Evolutionary conservation across 1,140 invertebrate species (phyloP).

Genomic region (Drosophila sulfurigaster): DNA sequence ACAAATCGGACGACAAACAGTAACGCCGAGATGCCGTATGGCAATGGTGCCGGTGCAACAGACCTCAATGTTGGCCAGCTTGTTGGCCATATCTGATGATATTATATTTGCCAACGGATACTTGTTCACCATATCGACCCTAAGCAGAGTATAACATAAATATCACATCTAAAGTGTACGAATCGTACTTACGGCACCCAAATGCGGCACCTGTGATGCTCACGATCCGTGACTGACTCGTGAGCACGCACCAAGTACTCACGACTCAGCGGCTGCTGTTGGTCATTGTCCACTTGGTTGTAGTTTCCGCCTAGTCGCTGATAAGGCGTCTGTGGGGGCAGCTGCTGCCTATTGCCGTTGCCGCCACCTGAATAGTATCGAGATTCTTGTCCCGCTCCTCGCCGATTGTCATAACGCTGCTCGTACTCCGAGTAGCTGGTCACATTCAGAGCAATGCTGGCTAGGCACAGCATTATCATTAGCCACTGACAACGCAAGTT

Average conservation of each 20-base stretch:
- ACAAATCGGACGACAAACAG: conserved; percentile 86
- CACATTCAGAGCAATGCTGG: conserved; percentile 12
- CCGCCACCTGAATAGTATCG: conserved; percentile 7
- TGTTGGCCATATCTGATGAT: conserved; percentile 61
- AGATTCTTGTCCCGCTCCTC: conserved; percentile 14
- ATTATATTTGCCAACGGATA: conserved; percentile 49
- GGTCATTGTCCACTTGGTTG: conserved; percentile 2
- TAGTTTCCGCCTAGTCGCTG: conserved; percentile 38
- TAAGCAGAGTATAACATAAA: conserved; percentile 1
- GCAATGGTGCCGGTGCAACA: conserved; percentile 88
- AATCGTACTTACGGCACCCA: conserved; percentile 72
- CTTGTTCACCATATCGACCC: conserved; percentile 58
- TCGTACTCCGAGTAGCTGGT: conserved; percentile 54
- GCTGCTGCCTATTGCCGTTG: conserved; percentile 34
- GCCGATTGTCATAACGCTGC: conserved; percentile 32
- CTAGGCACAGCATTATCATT: conserved; percentile 16
- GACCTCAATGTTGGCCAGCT: conserved; percentile 55
- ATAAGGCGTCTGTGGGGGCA: conserved; percentile 5
- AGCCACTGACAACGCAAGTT: conserved; percentile 18
- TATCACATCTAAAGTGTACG: conserved; percentile 7
- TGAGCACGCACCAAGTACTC: conserved; percentile 57
- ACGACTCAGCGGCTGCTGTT: conserved; percentile 38
- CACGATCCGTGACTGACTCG: conserved; percentile 35
- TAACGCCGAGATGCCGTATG: conserved; percentile 79
- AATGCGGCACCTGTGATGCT: conserved; percentile 65